Base-by-base conservation (phyloP, 2,113 vertebrate genomes). In the Brevimyrus niger region DNA sequence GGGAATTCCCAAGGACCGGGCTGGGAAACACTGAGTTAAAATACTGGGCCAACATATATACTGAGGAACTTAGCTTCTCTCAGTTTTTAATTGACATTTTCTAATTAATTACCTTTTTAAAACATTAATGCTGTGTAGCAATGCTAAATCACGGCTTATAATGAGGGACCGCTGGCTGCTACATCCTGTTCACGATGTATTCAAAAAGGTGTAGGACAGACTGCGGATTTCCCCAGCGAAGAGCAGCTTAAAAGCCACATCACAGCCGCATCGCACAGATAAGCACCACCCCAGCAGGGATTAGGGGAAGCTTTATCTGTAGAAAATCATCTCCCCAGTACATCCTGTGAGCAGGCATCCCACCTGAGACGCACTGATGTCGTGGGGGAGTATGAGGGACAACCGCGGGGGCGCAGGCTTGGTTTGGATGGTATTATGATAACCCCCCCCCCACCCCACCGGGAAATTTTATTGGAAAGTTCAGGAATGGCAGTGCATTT, bases 1-100 rank as follows among this genome's bases (percentile, higher is more conserved):
- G n/a, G n/a, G 9, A 0, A 9, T 65, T n/a, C 8, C 8, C 0
- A 0, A 27, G n/a, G n/a, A 27, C 61, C 9, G 1, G n/a, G 10
- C 10, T 69, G 61, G n/a, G n/a, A 69, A 69, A 69, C 27, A 69
- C 61, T 31, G 61, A 69, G 27, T 69, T 69, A 31, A 27, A 69
- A n/a, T 31, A 31, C n/a, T n/a, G n/a, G n/a, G n/a, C n/a, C n/a
- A 69, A 69, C n/a, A 31, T 31, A 69, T 27, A 69, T 69, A 31
- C n/a, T 27, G 10, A 69, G 61, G 10, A 69, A 31, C 61, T 3
- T 65, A 27, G n/a, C 9, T 65, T 27, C 27, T n/a, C 8, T 65
- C 2, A n/a, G n/a, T 65, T 65, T 65, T 65, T 65, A 65, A 65
- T 65, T 27, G n/a, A 27, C 61, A 65, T 19, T 38, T 76, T 76